Base-by-base conservation (phyloP, 1,140 invertebrate genomes). In the Bombus breviceps region DNA sequence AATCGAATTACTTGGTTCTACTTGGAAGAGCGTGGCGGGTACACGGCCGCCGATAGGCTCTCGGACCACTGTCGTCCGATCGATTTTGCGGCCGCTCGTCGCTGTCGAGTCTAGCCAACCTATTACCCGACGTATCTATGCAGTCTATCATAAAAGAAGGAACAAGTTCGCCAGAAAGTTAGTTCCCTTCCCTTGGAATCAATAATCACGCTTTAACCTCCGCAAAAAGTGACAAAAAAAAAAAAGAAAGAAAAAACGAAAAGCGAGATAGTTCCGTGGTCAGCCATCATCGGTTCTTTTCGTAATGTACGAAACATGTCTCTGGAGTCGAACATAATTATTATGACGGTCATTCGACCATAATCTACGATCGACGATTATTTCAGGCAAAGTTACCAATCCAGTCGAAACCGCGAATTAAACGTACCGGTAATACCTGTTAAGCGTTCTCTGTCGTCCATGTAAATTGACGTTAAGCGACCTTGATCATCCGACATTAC, bases 101-200 rank as follows among this genome's bases (percentile, higher is more conserved):
- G 62, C 57, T 1, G 37, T 12, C 66, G 34, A 32, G 59, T 53
- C 73, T 32, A 32, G 64, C 62, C 79, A 28, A 39, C 77, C 83
- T 71, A 88, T 88, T 80, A 83, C 53, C 32, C 59, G 28, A 62
- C 78, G 25, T 86, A 88, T 88, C 87, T 88, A 86, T 86, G 84
- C 85, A 32, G 37, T 28, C 41, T 82, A 86, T 86, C 87, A 75
- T 41, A 82, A 73, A 86, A 81, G 43, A 83, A 83, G 62, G 73
- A 71, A 83, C 73, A 77, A 62, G 59, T 59, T 68, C 71, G 37
- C 78, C 43, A 57, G 77, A 74, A 81, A 68, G 57, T 75, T 43
- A 78, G 78, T 81, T 73, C 82, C 32, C 68, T 9, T 69, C 53
- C 3, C 15, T 18, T 25, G 28, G 59, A 62, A 62, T 62, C 59